Conservation (phyloP, 2,797 vertebrate species). For the Onychomys arenicola region DNA sequence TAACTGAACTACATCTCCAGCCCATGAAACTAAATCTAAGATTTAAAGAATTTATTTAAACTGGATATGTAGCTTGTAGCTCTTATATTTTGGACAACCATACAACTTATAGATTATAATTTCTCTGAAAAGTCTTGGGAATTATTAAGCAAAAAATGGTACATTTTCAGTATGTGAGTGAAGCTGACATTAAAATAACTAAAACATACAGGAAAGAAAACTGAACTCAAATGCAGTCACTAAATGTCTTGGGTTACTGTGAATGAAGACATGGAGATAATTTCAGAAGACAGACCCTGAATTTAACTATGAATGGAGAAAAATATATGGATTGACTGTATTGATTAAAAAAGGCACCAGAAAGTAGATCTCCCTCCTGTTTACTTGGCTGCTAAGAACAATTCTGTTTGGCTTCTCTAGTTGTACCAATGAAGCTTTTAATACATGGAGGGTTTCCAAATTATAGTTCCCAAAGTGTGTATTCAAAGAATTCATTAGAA, state of each 20-base stretch:
- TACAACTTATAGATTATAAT: not conserved
- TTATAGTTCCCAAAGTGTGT: not conserved
- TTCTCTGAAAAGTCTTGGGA: not conserved
- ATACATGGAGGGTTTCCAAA: not conserved
- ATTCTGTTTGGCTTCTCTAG: not conserved
- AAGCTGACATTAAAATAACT: not conserved
- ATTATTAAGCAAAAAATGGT: not conserved
- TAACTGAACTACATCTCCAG: not conserved
- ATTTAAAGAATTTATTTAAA: conserved; percentile 2
- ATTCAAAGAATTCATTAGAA: not conserved
- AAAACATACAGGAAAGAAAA: not conserved
- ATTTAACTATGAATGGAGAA: not conserved
- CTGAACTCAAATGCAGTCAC: not conserved
- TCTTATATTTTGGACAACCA: not conserved
- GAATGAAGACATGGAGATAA: too few relatives aligned
- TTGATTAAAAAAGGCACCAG: not conserved
- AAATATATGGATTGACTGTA: not conserved
- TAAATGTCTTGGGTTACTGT: not conserved
- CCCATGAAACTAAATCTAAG: not conserved
- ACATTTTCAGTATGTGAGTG: not conserved
- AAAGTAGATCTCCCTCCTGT: not conserved
- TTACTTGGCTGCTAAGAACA: not conserved
- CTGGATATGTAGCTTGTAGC: not conserved
- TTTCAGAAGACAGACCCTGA: not conserved
- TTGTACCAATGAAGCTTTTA: not conserved